These are phyloP conservation scores for Leptodirus hochenwartii DNA, from an alignment of 2,888 invertebrate genomes.

Conservation along the genomic window DNA sequence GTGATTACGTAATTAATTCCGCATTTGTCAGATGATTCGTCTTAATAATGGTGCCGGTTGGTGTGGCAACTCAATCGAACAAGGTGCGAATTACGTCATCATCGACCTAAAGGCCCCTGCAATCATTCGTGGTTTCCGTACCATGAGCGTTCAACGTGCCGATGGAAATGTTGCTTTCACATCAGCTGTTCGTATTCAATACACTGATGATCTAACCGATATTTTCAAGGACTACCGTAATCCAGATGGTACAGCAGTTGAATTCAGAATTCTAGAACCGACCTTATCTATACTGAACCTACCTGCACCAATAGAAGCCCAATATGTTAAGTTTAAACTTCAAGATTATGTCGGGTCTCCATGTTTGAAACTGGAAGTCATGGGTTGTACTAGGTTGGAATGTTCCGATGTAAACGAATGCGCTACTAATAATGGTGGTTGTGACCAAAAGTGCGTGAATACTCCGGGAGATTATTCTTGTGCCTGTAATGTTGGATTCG, in stretches of 20 bases:
- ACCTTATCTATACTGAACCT: constrained; percentile 80
- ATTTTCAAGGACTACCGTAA: constrained; percentile 82
- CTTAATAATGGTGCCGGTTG: constrained; percentile 71
- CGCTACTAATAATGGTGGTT: constrained; percentile 69
- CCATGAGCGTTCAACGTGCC: constrained; percentile 68
- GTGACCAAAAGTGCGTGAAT: constrained; percentile 85
- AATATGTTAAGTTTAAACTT: constrained; percentile 70
- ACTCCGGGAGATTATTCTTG: constrained; percentile 78
- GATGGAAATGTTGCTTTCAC: constrained; percentile 78
- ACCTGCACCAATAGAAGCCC: constrained; percentile 80
- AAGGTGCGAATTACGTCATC: constrained; percentile 76
- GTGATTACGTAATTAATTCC: not conserved
- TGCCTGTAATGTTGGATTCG: constrained; percentile 79
- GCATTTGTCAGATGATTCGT: constrained; percentile 48
- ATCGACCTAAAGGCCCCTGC: constrained; percentile 79
- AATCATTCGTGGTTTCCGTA: constrained; percentile 75
- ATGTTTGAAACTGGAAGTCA: constrained; percentile 75
- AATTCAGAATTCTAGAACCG: constrained; percentile 77
- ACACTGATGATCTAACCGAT: constrained; percentile 77
- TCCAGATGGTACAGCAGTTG: constrained; percentile 82
- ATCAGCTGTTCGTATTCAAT: constrained; percentile 74
- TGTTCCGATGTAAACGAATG: constrained; percentile 84
- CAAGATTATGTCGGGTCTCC: constrained; percentile 74
- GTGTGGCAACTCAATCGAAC: constrained; percentile 76
- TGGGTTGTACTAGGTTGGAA: constrained; percentile 82